Evolutionary conservation across 92 coral and sea anemone genomes (phyloP).

Genomic region (Heteractis magnifica): DNA sequence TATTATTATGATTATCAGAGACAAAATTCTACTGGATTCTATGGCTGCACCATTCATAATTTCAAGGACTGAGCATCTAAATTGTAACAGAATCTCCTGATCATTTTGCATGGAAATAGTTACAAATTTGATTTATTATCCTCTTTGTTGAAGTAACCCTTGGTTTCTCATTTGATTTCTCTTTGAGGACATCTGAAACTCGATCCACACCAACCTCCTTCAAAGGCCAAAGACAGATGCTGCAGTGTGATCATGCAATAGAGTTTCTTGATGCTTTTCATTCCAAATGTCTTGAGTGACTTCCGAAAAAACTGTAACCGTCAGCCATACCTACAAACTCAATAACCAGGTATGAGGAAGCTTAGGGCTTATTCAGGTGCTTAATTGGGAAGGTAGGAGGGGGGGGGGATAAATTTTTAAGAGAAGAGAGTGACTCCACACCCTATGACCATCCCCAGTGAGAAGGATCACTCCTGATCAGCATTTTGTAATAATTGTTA

Average conservation of each 20-base stretch:
- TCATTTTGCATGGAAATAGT: neutral
- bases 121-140: neutral
- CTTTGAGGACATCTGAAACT: neutral
- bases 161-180: neutral
- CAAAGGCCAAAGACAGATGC: constrained; percentile 1
- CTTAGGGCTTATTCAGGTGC: neutral
- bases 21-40: no score
- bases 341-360: neutral
- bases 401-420: no score
- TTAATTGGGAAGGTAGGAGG: no score
- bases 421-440: no score
- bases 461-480: no score
- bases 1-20: no score
- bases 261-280: neutral
- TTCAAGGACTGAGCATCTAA: no score
- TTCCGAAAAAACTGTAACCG: neutral
- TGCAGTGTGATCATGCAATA: neutral
- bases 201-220: neutral
- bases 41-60: no score
- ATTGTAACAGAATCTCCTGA: no score
- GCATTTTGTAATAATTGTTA: no score
- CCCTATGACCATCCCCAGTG: no score
- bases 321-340: neutral
- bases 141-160: neutral
- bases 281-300: neutral